Evolutionary conservation across 2,888 invertebrate species (phyloP), one percentile per base, ranked within the genome.

Genomic region (Leptinotarsa juncta): DNA sequence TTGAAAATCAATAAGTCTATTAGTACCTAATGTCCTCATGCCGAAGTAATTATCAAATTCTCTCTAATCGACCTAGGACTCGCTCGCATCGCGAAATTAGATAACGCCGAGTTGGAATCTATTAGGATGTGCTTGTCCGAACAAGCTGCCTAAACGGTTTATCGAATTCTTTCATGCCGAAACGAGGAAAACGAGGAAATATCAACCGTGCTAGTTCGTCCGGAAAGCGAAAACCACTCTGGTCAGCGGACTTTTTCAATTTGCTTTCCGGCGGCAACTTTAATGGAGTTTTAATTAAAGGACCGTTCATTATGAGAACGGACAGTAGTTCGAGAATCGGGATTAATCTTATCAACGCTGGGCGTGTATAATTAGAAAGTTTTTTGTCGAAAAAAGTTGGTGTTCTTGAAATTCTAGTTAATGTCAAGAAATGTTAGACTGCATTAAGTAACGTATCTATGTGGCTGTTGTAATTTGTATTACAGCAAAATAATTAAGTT

Each of bases 201-300:
- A 62, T 62, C 62, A 62, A 42, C n/a, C 32, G 62, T 3, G 32
- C 62, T n/a, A 32, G 62, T 62, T 62, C 62, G 32, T 32, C 4
- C 62, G 62, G 32, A 62, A 62, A 32, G 62, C 16, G 42, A 62
- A 62, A 62, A 62, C 57, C 70, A 65, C 74, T 70, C 71, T 76
- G 76, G 76, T 77, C 76, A 77, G 76, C 73, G 60, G 60, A 67
- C 67, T 70, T 74, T 77, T 77, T 68, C 62, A 73, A 74, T 77
- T 74, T 62, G 23, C 70, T 72, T 67, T 66, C 66, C 66, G 53
- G 71, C 53, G 51, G 67, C 48, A 73, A 76, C 73, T 73, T 76
- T 73, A 69, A 76, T 76, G 73, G 71, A 71, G 67, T 76, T 73
- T 76, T 71, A 49, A 71, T 57, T 67, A 66, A 73, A 62, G 69